A percentile compares a stretch with the other conserved stretches of the same genome.
Conservation (phyloP, 2,113 vertebrate species). For the Piliocolobus tephrosceles region DNA sequence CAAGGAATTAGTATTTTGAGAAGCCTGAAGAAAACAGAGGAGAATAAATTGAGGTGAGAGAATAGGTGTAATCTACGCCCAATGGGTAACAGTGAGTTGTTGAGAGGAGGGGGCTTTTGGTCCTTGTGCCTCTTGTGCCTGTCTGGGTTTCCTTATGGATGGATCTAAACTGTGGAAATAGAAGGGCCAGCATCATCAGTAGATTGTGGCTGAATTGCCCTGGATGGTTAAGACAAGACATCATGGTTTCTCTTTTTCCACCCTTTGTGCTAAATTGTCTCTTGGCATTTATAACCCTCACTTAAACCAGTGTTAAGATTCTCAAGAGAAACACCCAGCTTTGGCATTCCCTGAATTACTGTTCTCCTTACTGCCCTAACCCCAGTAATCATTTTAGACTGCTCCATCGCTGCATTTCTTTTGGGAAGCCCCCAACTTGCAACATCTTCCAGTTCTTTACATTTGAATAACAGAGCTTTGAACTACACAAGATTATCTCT, state of each 20-base stretch:
- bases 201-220: background rate
- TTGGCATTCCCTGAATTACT: background rate
- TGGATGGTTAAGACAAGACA: background rate
- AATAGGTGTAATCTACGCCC: background rate
- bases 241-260: background rate
- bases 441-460: background rate
- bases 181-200: background rate
- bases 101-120: background rate
- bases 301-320: background rate
- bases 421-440: background rate
- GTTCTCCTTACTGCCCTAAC: background rate
- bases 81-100: background rate
- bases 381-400: background rate
- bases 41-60: background rate
- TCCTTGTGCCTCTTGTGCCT: background rate
- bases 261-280: background rate
- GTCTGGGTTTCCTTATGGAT: background rate
- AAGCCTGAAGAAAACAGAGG: background rate
- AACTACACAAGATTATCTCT: background rate
- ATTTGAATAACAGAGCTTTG: background rate
- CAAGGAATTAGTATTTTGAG: background rate
- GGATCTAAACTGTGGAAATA: background rate
- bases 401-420: background rate
- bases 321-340: background rate
- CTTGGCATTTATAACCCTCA: background rate